Base-by-base conservation (phyloP, 2,113 vertebrate genomes). In the Oryzias celebensis region DNA sequence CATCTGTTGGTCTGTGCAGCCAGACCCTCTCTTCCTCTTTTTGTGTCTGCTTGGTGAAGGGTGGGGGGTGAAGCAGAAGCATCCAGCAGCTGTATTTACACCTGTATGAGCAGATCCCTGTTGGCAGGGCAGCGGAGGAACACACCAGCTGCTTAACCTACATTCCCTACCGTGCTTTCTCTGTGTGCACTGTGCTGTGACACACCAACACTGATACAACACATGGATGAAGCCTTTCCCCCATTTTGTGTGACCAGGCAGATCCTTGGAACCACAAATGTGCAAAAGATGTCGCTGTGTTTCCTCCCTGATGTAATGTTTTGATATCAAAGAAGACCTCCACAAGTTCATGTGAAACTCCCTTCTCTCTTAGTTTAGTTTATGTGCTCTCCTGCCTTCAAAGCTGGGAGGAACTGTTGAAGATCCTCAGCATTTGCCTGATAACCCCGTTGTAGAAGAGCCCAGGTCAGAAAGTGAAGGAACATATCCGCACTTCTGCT, bases 11-110 rank as follows among this genome's bases (percentile, higher is more conserved):
- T 72, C 64, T 81, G 68, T 73, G 58, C 68, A 73, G 65, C 58
- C 61, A 51, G 58, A 18, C 51, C 68, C 61, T 50, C 36, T 60
- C n/a, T 42, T 23, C 62, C 14, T 59, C 7, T 60, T 51, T 51
- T 36, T 46, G 70, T 60, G 26, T 42, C 13, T 62, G 56, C 43
- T 54, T 16, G 15, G 41, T 52, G 59, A 62, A 41, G n/a, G 18
- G 45, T 48, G 23, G n/a, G 54, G 12, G n/a, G 41, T 16, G 52
- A 28, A 70, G 43, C 53, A 31, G 52, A 18, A 48, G 57, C 85
- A 87, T 84, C 87, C 89, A 87, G 90, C 93, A 94, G 93, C 93
- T 96, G 94, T 91, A 92, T 93, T 95, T 94, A 93, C 94, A 97
- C 93, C 94, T 97, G 91, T 88, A 59, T 93, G 93, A 91, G 91